Conservation (phyloP, 1,140 invertebrate species). For the Drosophila mayri region DNA sequence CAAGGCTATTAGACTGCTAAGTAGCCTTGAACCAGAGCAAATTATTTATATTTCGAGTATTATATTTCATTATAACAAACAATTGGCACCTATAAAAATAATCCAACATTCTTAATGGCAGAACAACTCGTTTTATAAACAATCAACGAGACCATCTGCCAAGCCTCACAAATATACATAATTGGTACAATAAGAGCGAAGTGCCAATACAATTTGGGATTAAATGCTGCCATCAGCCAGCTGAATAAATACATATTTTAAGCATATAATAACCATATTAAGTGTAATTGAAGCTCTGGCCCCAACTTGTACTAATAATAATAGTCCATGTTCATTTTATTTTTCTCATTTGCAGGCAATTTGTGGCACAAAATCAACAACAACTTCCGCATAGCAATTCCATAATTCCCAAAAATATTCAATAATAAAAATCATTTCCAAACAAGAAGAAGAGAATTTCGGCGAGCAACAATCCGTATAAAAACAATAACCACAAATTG, state of each 20-base stretch:
- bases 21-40: constrained; percentile 14
- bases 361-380: constrained; percentile 45
- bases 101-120: constrained; percentile 6
- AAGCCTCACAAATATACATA: constrained; percentile 22
- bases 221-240: constrained; percentile 31
- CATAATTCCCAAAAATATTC: constrained; percentile 47
- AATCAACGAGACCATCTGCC: constrained; percentile 34
- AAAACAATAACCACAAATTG: constrained; percentile 63
- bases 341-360: constrained; percentile 59
- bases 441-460: neutral
- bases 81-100: constrained; percentile 4
- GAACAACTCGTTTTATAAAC: constrained; percentile 43
- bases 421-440: constrained; percentile 35
- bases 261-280: constrained; percentile 37
- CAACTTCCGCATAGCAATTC: constrained; percentile 46
- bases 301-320: constrained; percentile 28
- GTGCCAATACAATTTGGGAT: constrained; percentile 20
- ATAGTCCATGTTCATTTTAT: constrained; percentile 34
- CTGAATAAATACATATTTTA: constrained; percentile 38
- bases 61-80: constrained; percentile 1
- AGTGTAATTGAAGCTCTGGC: constrained; percentile 38
- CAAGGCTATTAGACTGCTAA: neutral
- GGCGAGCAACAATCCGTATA: constrained; percentile 33
- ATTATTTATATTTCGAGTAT: neutral
- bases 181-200: constrained; percentile 28